These are phyloP conservation scores for Blera fallax DNA, from an alignment of 2,888 invertebrate genomes.

Conservation along the genomic window DNA sequence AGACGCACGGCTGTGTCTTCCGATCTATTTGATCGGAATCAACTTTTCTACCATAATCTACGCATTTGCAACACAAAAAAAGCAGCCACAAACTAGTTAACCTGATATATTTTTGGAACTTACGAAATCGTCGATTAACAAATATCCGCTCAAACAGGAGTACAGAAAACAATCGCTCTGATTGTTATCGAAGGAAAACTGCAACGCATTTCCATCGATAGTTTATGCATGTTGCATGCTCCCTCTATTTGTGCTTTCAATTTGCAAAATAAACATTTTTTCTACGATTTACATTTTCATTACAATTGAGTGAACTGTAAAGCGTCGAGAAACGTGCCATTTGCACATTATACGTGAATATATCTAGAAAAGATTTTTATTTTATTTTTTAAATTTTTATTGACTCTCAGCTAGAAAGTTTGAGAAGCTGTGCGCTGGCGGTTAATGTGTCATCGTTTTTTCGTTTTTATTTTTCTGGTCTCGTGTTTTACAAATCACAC, in stretches of 20 bases:
- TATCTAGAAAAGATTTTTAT: constrained; percentile 36
- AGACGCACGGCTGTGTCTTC: neutral
- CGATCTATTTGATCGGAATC: neutral
- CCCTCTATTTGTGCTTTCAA: constrained; percentile 33
- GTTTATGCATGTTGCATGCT: constrained; percentile 27
- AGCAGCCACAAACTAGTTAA: neutral
- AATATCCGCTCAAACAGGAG: neutral
- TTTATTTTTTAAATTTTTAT: constrained; percentile 10
- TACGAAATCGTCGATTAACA: neutral
- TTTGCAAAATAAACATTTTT: constrained; percentile 58
- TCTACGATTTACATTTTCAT: constrained; percentile 20
- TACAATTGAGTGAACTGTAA: constrained; percentile 6
- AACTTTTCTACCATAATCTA: neutral
- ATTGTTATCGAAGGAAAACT: constrained; percentile 45
- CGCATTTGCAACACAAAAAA: neutral
- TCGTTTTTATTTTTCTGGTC: constrained; percentile 9
- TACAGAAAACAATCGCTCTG: constrained; percentile 7
- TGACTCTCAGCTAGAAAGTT: neutral
- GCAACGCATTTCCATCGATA: constrained; percentile 30
- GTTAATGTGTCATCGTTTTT: constrained; percentile 6
- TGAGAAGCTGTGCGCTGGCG: neutral
- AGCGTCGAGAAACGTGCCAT: constrained; percentile 38
- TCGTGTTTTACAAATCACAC: neutral
- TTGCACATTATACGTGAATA: constrained; percentile 42
- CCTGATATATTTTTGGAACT: neutral